Conservation (phyloP, 1,140 invertebrate genomes). For the Brachionus rubens region DNA sequence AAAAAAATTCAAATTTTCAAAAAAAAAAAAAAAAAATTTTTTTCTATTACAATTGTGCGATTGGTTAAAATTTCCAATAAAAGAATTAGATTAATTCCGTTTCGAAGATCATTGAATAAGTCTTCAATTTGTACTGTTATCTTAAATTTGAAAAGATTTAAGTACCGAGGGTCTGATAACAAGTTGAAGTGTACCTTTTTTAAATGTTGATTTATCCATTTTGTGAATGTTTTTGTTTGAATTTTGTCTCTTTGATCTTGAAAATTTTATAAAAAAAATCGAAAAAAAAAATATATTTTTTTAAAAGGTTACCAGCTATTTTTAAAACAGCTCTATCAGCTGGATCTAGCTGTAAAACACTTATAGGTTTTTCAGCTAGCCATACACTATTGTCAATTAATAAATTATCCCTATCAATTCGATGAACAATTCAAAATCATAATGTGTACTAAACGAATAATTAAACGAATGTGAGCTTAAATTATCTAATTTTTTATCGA, state of each 20-base stretch:
- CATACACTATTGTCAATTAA: slow-evolving; percentile 19
- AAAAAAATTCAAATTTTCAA: too few relatives aligned
- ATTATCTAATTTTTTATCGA: not conserved
- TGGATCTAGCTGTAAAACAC: slow-evolving; percentile 77
- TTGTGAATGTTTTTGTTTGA: slow-evolving; percentile 99
- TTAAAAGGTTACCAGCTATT: slow-evolving; percentile 55
- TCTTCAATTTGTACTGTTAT: slow-evolving; percentile 60
- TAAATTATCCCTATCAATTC: not conserved
- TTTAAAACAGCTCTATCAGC: slow-evolving; percentile 59
- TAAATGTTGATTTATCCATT: slow-evolving; percentile 99
- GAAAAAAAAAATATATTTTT: not conserved
- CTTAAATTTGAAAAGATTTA: slow-evolving; percentile 69
- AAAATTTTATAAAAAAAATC: not conserved
- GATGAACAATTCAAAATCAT: not conserved
- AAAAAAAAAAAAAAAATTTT: not conserved
- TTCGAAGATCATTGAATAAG: slow-evolving; percentile 44
- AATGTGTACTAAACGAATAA: not conserved
- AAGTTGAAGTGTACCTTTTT: slow-evolving; percentile 69
- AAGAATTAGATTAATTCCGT: slow-evolving; percentile 32
- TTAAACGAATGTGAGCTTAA: not conserved
- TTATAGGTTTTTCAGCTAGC: slow-evolving; percentile 67
- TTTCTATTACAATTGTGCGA: not conserved
- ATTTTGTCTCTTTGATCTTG: slow-evolving; percentile 98
- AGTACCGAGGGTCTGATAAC: not conserved
- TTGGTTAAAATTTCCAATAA: slow-evolving; percentile 38